Conservation (phyloP, 2,888 invertebrate genomes). For the Minunthozetes semirufus region DNA sequence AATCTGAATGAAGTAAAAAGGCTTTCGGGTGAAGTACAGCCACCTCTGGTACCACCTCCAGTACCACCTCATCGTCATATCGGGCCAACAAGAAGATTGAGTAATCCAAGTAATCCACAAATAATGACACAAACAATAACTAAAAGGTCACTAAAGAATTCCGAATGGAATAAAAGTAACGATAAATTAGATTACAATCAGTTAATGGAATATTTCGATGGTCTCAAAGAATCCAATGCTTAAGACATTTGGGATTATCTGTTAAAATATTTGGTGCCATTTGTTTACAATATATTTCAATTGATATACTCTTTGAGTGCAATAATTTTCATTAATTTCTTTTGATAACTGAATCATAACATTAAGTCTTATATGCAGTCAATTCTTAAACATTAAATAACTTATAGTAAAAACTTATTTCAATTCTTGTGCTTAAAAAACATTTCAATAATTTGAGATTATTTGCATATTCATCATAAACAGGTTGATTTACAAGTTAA, state of each 20-base stretch:
- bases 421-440: no score
- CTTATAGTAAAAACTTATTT: no score
- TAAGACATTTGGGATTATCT: slow-evolving; percentile 43
- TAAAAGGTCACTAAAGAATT: no score
- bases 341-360: not conserved
- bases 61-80: not conserved
- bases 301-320: slow-evolving; percentile 4
- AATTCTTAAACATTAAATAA: not conserved
- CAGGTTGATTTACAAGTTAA: no score
- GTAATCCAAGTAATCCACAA: not conserved
- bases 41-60: slow-evolving; percentile 11
- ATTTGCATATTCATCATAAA: no score
- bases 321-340: not conserved
- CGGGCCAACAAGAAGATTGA: not conserved
- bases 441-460: no score
- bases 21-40: not conserved
- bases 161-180: slow-evolving; percentile 45
- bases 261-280: not conserved
- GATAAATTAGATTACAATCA: slow-evolving; percentile 92
- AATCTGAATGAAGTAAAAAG: not conserved
- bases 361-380: not conserved
- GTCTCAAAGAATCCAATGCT: slow-evolving; percentile 75
- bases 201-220: slow-evolving; percentile 96
- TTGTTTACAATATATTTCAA: not conserved
- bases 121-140: not conserved